Evolutionary conservation across 2,113 vertebrate species (phyloP).

Genomic region (Mustelus asterias): DNA sequence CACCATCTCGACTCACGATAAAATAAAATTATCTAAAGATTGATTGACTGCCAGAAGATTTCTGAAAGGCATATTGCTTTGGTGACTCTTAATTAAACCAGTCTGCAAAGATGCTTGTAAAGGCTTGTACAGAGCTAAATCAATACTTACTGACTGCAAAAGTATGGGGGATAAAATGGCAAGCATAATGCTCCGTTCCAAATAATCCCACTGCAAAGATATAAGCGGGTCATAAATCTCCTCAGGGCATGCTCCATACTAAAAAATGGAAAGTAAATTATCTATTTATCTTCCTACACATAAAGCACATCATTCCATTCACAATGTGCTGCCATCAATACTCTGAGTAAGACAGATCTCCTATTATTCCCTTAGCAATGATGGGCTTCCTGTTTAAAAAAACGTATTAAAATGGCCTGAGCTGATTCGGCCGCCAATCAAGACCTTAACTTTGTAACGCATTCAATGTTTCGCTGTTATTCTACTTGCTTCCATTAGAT

Average conservation of each 20-base stretch:
- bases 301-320: neutral
- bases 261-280: neutral
- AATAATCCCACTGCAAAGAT: neutral
- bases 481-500: neutral
- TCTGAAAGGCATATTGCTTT: neutral
- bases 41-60: neutral
- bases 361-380: neutral
- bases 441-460: neutral
- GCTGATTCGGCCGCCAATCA: neutral
- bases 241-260: neutral
- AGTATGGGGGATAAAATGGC: neutral
- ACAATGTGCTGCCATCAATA: neutral
- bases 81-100: neutral
- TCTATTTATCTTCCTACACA: neutral
- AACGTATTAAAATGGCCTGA: neutral
- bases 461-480: neutral
- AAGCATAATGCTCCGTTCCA: neutral
- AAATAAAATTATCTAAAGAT: neutral
- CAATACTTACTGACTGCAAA: neutral
- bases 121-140: neutral
- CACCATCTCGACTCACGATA: neutral
- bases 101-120: neutral
- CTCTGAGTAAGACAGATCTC: neutral
- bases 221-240: neutral
- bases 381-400: neutral